Percentiles rank a stretch among this genome's conserved stretches.
phyloP scores from a whole-genome alignment of 1,140 invertebrate species.

The Venustaconcha ellipsiformis region DNA sequence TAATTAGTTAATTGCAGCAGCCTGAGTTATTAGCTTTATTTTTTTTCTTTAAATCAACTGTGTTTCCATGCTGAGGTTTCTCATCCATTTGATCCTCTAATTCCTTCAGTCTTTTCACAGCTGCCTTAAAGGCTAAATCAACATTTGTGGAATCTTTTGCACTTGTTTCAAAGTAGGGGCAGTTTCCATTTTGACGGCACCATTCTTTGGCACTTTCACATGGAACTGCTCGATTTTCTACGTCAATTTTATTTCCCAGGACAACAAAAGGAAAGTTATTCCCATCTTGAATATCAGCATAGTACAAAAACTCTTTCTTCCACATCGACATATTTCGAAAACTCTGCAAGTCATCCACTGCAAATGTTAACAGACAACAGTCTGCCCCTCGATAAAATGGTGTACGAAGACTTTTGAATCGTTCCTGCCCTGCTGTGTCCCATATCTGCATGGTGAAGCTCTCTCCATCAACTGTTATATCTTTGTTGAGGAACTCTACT shows the following conservation, averaged over 20 bases:
- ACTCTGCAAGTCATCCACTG: slow-evolving; percentile 85
- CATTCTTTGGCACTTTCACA: slow-evolving; percentile 86
- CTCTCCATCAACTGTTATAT: slow-evolving; percentile 83
- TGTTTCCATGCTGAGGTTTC: slow-evolving; percentile 52
- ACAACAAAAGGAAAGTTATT: slow-evolving; percentile 88
- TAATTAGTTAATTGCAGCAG: slow-evolving; percentile 40
- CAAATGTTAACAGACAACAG: slow-evolving; percentile 89
- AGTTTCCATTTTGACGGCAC: slow-evolving; percentile 97
- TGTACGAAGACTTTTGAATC: slow-evolving; percentile 84
- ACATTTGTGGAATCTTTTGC: slow-evolving; percentile 98
- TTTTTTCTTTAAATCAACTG: slow-evolving; percentile 56
- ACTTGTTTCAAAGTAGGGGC: slow-evolving; percentile 99
- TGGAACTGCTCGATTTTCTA: slow-evolving; percentile 54
- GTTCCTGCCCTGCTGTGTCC: slow-evolving; percentile 69
- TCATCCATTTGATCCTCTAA: slow-evolving; percentile 60
- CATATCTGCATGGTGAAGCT: slow-evolving; percentile 83
- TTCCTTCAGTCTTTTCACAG: slow-evolving; percentile 72
- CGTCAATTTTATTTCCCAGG: slow-evolving; percentile 83
- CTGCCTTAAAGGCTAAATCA: slow-evolving; percentile 96
- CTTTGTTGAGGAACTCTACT: slow-evolving; percentile 94
- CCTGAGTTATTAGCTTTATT: slow-evolving; percentile 41
- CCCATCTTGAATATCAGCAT: slow-evolving; percentile 85
- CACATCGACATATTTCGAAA: slow-evolving; percentile 87
- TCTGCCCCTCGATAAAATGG: slow-evolving; percentile 95
- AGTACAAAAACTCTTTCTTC: slow-evolving; percentile 90